Evolutionary conservation across 2,888 invertebrate genomes (phyloP).

Genomic region (Pilophorus perplexus): DNA sequence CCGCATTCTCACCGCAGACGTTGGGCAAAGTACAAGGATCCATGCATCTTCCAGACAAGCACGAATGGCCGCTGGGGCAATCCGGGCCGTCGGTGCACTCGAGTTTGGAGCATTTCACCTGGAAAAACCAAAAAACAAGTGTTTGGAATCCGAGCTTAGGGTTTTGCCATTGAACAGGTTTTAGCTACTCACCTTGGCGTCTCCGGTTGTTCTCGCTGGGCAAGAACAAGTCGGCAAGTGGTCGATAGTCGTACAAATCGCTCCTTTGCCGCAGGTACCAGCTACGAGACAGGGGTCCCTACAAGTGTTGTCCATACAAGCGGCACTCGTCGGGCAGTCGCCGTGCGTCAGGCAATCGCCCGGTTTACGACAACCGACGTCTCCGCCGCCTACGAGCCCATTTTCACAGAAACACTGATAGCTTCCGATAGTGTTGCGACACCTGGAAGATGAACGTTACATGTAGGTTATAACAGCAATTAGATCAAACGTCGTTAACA

Average conservation of each 20-base stretch:
- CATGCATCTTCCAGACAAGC: slow-evolving; percentile 74
- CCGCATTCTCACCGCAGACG: slow-evolving; percentile 77
- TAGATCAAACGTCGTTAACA: neutral
- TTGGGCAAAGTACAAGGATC: slow-evolving; percentile 78
- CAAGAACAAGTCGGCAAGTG: slow-evolving; percentile 75
- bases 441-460: slow-evolving; percentile 53
- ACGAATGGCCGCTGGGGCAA: slow-evolving; percentile 67
- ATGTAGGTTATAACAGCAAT: neutral
- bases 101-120: slow-evolving; percentile 65
- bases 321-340: slow-evolving; percentile 75
- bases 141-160: too few relatives aligned
- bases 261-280: slow-evolving; percentile 69
- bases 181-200: slow-evolving; percentile 59
- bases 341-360: slow-evolving; percentile 77
- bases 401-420: slow-evolving; percentile 74
- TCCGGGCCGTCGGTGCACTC: slow-evolving; percentile 79
- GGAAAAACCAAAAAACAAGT: slow-evolving; percentile 39
- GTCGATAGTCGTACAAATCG: slow-evolving; percentile 67
- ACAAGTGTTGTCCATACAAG: slow-evolving; percentile 72
- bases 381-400: slow-evolving; percentile 75
- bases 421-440: slow-evolving; percentile 75
- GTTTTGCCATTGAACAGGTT: neutral
- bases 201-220: slow-evolving; percentile 70
- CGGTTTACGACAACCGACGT: slow-evolving; percentile 70
- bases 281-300: slow-evolving; percentile 69